A percentile compares a stretch with the other conserved stretches of the same genome.
phyloP scores from a whole-genome alignment of 2,113 vertebrate species.

The Amblyornis subalaris region DNA sequence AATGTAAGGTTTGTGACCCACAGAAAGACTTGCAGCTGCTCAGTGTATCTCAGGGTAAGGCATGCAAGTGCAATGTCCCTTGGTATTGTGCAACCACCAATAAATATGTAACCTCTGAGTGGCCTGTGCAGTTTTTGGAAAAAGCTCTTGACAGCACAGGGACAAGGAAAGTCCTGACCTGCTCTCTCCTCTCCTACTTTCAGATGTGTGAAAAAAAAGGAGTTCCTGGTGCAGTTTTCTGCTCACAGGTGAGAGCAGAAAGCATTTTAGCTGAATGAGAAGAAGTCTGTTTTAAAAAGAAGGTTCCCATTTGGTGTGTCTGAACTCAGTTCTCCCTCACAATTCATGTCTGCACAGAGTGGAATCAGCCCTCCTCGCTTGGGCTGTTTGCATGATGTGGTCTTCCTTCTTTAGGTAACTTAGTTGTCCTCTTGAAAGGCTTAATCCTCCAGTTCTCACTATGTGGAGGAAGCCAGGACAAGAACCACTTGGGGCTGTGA shows the following conservation, averaged over 20 bases:
- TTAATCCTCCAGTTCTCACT: neutral
- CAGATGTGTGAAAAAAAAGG: neutral
- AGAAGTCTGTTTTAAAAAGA: neutral
- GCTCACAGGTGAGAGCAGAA: neutral
- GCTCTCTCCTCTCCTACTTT: neutral
- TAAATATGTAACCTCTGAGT: neutral
- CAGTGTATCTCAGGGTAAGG: neutral
- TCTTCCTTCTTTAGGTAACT: neutral
- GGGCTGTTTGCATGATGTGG: neutral
- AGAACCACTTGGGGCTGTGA: accelerated
- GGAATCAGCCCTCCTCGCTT: neutral
- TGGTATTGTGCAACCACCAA: neutral
- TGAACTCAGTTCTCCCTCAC: neutral
- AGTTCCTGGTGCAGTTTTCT: neutral
- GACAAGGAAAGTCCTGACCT: neutral
- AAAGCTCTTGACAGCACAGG: neutral
- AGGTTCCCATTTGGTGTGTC: neutral
- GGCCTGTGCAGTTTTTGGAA: neutral
- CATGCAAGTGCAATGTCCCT: neutral
- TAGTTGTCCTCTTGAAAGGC: neutral
- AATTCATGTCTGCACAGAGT: neutral
- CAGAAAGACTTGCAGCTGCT: neutral
- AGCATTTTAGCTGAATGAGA: neutral
- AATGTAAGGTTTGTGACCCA: neutral
- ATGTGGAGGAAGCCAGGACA: neutral